phyloP scores from a whole-genome alignment of 2,888 invertebrate genomes.

The Heliconius charithonia region DNA sequence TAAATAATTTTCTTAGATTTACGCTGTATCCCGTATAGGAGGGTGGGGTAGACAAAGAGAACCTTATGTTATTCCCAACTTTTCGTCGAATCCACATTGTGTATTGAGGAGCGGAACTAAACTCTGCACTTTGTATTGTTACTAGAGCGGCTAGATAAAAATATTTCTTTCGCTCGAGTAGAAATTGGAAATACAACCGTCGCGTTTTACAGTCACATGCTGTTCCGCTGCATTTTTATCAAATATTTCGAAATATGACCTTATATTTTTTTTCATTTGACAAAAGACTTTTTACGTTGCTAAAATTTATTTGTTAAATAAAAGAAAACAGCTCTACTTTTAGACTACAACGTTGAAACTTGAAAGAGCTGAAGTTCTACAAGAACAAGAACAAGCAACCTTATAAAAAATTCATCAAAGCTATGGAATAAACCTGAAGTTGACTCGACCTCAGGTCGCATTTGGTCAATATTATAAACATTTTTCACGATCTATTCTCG shows the following conservation, averaged over 20 bases:
- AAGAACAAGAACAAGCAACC: slow-evolving; percentile 3
- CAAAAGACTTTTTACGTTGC: too few relatives aligned
- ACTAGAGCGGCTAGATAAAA: too few relatives aligned
- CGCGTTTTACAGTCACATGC: too few relatives aligned
- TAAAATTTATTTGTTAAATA: too few relatives aligned
- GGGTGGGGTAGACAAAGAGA: neutral
- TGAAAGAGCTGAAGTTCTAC: neutral
- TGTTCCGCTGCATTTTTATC: too few relatives aligned
- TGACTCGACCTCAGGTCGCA: neutral
- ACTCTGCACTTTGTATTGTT: neutral
- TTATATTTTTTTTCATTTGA: too few relatives aligned
- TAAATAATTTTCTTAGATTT: neutral
- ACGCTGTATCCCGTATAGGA: neutral
- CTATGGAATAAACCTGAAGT: neutral
- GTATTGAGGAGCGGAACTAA: neutral
- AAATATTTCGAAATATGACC: too few relatives aligned
- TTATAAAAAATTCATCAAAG: slow-evolving; percentile 4
- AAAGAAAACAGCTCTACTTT: too few relatives aligned
- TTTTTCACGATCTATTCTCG: too few relatives aligned
- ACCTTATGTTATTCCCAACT: neutral
- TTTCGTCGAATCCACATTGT: neutral
- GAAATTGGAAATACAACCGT: too few relatives aligned
- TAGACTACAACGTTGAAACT: neutral
- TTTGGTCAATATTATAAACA: neutral
- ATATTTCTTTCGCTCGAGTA: too few relatives aligned